A percentile compares a stretch with the other conserved stretches of the same genome.
Conservation (phyloP, 2,113 vertebrate genomes). For the Pelodiscus sinensis region DNA sequence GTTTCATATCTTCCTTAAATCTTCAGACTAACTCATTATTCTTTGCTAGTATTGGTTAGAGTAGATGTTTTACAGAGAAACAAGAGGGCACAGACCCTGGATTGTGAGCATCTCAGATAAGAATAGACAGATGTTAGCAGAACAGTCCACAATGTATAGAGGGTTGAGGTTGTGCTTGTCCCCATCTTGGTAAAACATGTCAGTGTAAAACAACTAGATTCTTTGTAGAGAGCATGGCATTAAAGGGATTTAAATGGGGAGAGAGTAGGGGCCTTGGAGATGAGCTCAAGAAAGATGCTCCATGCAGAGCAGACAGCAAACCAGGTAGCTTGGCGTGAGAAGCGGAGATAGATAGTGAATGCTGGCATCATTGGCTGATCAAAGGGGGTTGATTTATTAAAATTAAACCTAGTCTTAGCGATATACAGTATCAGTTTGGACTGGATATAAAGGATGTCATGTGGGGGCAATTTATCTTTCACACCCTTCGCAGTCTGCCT, state of each 20-base stretch:
- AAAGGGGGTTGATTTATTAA: not conserved
- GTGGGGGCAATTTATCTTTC: not conserved
- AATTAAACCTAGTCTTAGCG: not conserved
- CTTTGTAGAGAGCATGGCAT: not conserved
- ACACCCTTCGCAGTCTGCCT: not conserved
- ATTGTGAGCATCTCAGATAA: not conserved
- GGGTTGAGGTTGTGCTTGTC: not conserved
- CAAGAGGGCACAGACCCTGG: not conserved
- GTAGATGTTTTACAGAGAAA: not conserved
- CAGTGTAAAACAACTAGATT: not conserved
- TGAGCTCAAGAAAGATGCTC: not conserved
- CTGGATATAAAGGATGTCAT: not conserved
- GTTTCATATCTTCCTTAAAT: not conserved
- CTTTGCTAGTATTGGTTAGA: not conserved
- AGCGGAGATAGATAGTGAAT: not conserved
- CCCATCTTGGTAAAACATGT: not conserved
- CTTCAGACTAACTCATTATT: not conserved
- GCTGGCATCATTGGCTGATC: rapidly evolving
- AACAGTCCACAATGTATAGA: not conserved
- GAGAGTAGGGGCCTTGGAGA: not conserved
- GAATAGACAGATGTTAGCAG: not conserved
- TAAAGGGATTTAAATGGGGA: not conserved
- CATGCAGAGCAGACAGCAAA: not conserved
- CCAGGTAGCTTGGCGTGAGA: not conserved
- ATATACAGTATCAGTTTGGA: not conserved